Evolutionary conservation across 1,140 invertebrate genomes (phyloP), one percentile per base, ranked within the genome.

Genomic region (Plodia interpunctella): DNA sequence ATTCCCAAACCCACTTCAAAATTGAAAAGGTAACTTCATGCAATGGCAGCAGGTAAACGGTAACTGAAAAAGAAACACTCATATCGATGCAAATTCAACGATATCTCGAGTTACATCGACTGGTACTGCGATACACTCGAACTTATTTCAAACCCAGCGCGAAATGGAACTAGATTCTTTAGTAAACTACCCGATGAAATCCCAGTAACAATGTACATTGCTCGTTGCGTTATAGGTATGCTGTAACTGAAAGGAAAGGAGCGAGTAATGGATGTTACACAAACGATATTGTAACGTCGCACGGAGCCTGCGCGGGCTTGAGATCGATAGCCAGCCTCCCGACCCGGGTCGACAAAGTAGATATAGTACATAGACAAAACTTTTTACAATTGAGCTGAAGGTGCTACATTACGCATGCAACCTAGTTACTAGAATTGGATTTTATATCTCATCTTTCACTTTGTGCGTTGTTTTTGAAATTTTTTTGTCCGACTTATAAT

Each of bases 21-120:
- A 44, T 44, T 44, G 38, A 44, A 44, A 44, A 44, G 9, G 32
- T 3, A 44, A 15, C 38, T 44, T 44, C 38, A 6, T 44, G 13
- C 38, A 15, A 44, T 44, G 0, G 13, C 5, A 5, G n/a, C 38
- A 44, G 38, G 38, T 44, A 44, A 44, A 44, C 38, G 38, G 10
- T 44, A 44, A 44, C 13, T 44, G 38, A 44, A 44, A 44, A 44
- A 44, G 38, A 44, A 44, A 44, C 38, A 44, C 13, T 44, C 38
- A 44, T 44, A 44, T 44, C 13, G 15, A 44, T 44, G 38, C 38
- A 44, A 44, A 44, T 44, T 44, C 5, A 15, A 44, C 38, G 38
- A 10, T 44, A 15, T n/a, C 38, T 44, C 38, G 38, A 44, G 38
- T 44, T 44, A 44, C 38, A 44, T 44, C 38, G 38, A 3, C 38